Evolutionary conservation across 2,797 vertebrate genomes (phyloP).

Genomic region (Gambelia wislizenii): DNA sequence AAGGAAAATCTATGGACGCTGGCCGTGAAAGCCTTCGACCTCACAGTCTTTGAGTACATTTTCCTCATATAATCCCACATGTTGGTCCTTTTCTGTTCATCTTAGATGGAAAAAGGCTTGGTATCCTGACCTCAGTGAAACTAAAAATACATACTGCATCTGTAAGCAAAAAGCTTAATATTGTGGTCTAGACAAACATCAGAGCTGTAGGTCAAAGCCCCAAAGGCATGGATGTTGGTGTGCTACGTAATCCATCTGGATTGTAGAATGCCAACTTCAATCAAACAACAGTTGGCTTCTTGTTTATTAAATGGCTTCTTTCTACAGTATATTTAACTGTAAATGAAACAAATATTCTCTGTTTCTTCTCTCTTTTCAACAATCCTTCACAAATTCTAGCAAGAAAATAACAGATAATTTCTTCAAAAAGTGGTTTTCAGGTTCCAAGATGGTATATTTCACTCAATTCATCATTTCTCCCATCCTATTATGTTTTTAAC

Average conservation of each 20-base stretch:
- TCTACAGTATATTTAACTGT: conserved; percentile 11
- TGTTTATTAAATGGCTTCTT: not conserved
- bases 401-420: not conserved
- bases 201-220: not conserved
- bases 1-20: too few relatives aligned
- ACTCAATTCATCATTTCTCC: not conserved
- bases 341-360: not conserved
- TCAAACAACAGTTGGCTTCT: not conserved
- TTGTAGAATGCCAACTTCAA: not conserved
- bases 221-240: not conserved
- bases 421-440: conserved; percentile 16
- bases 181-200: not conserved
- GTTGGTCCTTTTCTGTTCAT: not conserved
- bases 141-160: conserved; percentile 25
- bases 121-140: not conserved
- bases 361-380: not conserved
- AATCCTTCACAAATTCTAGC: not conserved
- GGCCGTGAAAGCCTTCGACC: too few relatives aligned
- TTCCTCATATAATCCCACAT: not conserved
- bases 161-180: conserved; percentile 4
- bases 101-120: not conserved
- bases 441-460: conserved; percentile 10
- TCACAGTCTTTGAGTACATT: too few relatives aligned
- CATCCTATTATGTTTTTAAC: conserved; percentile 27
- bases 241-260: not conserved